Conservation (phyloP, 2,113 vertebrate species). For the Varanus salvator region DNA sequence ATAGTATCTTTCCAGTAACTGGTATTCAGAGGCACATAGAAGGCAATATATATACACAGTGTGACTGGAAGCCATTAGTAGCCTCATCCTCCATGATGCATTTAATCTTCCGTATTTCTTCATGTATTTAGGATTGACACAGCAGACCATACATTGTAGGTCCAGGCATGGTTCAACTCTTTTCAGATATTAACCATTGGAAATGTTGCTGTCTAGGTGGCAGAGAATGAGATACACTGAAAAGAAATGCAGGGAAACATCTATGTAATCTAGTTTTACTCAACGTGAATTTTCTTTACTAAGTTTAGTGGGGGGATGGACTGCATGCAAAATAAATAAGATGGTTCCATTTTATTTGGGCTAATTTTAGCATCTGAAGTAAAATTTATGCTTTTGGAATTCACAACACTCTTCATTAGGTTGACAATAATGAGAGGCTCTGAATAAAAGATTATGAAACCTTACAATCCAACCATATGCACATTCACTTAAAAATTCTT, state of each 20-base stretch:
- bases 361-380: background rate
- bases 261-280: background rate
- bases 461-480: background rate
- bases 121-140: background rate
- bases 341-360: background rate
- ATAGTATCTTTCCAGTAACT: too few relatives aligned
- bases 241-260: background rate
- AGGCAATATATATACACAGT: too few relatives aligned
- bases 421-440: background rate
- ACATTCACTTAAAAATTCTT: background rate
- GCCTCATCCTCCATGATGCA: too few relatives aligned
- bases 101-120: background rate
- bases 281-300: background rate
- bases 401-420: background rate
- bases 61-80: too few relatives aligned
- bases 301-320: background rate
- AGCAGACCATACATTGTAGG: background rate
- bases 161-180: background rate
- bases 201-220: background rate
- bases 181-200: background rate
- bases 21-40: too few relatives aligned
- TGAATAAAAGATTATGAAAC: background rate
- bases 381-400: background rate
- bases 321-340: background rate
- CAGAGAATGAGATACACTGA: background rate